Conservation (phyloP, 2,888 invertebrate species). For the Cerastis rubricosa region DNA sequence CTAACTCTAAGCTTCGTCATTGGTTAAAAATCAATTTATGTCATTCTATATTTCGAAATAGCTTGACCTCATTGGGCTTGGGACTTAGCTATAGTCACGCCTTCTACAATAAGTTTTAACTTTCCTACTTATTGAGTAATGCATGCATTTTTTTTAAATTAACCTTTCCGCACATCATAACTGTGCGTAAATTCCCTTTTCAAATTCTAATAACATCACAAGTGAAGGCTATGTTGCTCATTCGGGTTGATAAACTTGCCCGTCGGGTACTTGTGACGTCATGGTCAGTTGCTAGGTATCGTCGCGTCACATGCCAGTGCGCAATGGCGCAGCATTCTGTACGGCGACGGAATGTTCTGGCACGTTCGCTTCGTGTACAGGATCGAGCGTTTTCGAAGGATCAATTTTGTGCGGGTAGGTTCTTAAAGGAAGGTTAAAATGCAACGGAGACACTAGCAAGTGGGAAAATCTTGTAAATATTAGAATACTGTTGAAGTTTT, state of each 20-base stretch:
- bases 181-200: conserved; percentile 17
- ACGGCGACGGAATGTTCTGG: conserved; percentile 69
- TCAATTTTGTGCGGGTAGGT: not conserved
- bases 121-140: not conserved
- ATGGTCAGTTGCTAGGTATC: conserved; percentile 40
- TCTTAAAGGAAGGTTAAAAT: not conserved
- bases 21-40: not conserved
- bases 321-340: conserved; percentile 66
- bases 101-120: not conserved
- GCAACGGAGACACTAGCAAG: not conserved
- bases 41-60: not conserved
- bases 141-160: not conserved
- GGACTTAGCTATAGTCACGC: not conserved
- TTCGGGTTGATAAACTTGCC: conserved; percentile 38
- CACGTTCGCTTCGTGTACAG: conserved; percentile 59
- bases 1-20: not conserved
- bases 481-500: not conserved
- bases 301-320: conserved; percentile 64
- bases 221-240: conserved; percentile 19
- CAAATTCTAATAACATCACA: conserved; percentile 27
- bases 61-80: not conserved
- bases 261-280: conserved; percentile 45
- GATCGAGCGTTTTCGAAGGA: not conserved
- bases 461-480: not conserved
- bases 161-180: not conserved